Base-by-base conservation (phyloP, 2,113 vertebrate species). In the Vulpes vulpes region DNA sequence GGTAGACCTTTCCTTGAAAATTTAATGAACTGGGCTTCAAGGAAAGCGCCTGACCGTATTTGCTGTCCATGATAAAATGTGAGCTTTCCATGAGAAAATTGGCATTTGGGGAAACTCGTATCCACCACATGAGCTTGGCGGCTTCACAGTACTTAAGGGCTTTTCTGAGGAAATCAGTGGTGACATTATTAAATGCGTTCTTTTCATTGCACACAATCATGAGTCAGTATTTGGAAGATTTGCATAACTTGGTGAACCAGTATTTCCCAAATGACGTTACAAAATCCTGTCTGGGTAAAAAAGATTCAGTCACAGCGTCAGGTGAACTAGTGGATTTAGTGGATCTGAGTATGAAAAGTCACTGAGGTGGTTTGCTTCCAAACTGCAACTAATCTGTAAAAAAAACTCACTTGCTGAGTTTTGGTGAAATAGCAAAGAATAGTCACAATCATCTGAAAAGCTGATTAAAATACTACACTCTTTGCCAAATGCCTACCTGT, bases 121-220 rank as follows among this genome's bases (percentile, higher is more conserved):
- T 3, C 78, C 5, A 8, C 19, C 76, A 19, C 10, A 4, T 2
- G 49, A 60, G 51, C 43, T 9, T 27, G 87, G 25, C 71, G 12
- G 89, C 73, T 55, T 19, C 22, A 20, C 67, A 5, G 10, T 3
- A 25, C 25, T 65, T 84, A 57, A 10, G 25, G 38, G 10, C 8
- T 19, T 12, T 59, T 17, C 69, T 9, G 73, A 27, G 14, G 84
- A 76, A 7, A 6, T 2, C 0, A 0, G 62, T 2, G 8, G 20
- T 5, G 64, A 65, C 20, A 60, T 10, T 53, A 43, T 20, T 4
- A 55, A n/a, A 3, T 0, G 65, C 27, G 32, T n/a, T 30, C 30
- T 73, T 73, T 60, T 59, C 17, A 64, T 51, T 62, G 8, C 35
- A 64, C 22, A 20, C 9, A 10, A 57, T 59, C 86, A n/a, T 57